These are phyloP conservation scores for Glareola pratincola DNA, from an alignment of 2,113 vertebrate genomes.

Conservation along the genomic window DNA sequence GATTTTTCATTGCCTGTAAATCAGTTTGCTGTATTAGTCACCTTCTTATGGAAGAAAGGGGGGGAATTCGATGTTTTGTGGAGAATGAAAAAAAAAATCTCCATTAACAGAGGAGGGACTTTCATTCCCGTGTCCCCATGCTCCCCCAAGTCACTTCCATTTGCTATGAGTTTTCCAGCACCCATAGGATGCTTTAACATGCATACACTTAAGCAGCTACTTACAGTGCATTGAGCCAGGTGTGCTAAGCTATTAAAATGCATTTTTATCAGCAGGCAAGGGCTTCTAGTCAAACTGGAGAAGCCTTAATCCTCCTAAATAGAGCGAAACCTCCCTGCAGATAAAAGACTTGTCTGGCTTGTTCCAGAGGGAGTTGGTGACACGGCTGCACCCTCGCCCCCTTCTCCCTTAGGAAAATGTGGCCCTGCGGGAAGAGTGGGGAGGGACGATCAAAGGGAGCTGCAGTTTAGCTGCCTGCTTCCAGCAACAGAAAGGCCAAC, in stretches of 20 bases:
- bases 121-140: accelerated
- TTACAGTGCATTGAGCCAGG: neutral
- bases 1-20: neutral
- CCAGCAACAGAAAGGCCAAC: conserved; percentile 6
- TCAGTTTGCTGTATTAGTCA: neutral
- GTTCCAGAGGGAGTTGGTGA: conserved; percentile 59
- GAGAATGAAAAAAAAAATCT: neutral
- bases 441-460: conserved; percentile 62
- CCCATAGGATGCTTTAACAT: neutral
- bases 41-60: neutral
- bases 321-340: conserved; percentile 62
- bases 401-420: conserved; percentile 57
- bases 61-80: neutral
- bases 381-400: conserved; percentile 44
- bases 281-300: conserved; percentile 27
- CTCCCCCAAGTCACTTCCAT: neutral
- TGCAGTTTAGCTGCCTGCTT: conserved; percentile 22
- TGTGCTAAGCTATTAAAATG: neutral
- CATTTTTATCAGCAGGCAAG: neutral
- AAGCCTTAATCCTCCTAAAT: conserved; percentile 46
- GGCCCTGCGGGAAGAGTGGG: conserved; percentile 34
- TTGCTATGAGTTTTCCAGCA: neutral
- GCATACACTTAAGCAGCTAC: neutral
- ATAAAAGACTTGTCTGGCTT: conserved; percentile 53
- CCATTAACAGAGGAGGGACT: neutral